A percentile compares a stretch with the other conserved stretches of the same genome.
Conservation (phyloP, 2,888 invertebrate genomes). For the Caradrina kadenii region DNA sequence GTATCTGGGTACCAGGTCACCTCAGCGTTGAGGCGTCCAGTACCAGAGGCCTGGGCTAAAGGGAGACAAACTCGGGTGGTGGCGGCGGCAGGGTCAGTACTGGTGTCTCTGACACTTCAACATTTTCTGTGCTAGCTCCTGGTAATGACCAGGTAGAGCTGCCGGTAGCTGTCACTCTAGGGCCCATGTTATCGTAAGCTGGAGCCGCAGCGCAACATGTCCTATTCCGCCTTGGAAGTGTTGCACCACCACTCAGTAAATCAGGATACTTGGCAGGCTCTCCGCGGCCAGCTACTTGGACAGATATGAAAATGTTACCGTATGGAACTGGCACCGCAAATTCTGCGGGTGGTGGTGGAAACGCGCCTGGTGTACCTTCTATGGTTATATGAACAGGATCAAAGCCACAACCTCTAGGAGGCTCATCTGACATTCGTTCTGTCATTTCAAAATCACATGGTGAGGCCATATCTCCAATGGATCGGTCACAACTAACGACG, state of each 20-base stretch:
- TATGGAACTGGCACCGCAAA: conserved; percentile 90
- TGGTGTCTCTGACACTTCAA: conserved; percentile 83
- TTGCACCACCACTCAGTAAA: conserved; percentile 90
- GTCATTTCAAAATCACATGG: conserved; percentile 89
- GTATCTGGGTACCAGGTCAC: conserved; percentile 86
- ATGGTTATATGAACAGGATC: conserved; percentile 92
- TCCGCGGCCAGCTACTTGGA: conserved; percentile 92
- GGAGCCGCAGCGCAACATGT: conserved; percentile 90
- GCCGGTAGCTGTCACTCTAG: conserved; percentile 96
- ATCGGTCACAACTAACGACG: conserved; percentile 91
- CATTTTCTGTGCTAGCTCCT: conserved; percentile 86
- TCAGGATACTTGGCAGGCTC: conserved; percentile 93
- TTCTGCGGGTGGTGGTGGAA: conserved; percentile 89
- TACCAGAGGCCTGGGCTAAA: conserved; percentile 88
- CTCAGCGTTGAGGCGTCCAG: conserved; percentile 85
- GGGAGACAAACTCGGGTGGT: conserved; percentile 88
- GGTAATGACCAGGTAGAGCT: conserved; percentile 95
- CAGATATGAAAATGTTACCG: conserved; percentile 96
- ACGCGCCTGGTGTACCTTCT: conserved; percentile 89
- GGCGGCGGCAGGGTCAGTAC: conserved; percentile 90
- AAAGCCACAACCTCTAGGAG: conserved; percentile 86
- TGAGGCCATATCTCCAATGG: conserved; percentile 92
- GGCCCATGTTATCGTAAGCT: conserved; percentile 97
- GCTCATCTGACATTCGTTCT: conserved; percentile 83
- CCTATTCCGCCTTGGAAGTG: conserved; percentile 87